phyloP scores from a whole-genome alignment of 2,113 vertebrate genomes.

The Lamprologus ornatipinnis region DNA sequence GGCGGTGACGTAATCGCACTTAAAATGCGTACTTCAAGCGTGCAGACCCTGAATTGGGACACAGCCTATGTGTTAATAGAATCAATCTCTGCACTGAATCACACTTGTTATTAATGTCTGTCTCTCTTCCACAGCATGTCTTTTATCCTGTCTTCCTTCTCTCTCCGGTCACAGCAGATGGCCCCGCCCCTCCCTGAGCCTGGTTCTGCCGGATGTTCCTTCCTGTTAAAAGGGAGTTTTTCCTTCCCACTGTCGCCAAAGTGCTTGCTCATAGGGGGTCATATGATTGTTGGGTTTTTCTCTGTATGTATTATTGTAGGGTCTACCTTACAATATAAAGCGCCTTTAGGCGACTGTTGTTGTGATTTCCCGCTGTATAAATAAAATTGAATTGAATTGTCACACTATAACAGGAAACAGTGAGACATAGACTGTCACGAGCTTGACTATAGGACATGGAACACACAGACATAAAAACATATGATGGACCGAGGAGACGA shows the following conservation, averaged over 20 bases:
- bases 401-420: not conserved
- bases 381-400: not conserved
- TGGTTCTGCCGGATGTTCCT: rapidly evolving
- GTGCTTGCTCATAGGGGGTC: not conserved
- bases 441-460: not conserved
- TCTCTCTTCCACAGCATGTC: not conserved
- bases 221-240: not conserved
- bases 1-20: too few relatives aligned
- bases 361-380: not conserved
- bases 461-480: not conserved
- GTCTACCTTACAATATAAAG: not conserved
- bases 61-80: not conserved
- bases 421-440: not conserved
- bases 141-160: not conserved
- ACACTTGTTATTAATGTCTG: rapidly evolving
- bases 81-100: not conserved
- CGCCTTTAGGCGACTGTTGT: not conserved
- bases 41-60: too few relatives aligned
- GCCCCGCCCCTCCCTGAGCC: not conserved
- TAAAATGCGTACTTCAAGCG: too few relatives aligned
- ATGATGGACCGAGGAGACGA: not conserved
- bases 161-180: not conserved
- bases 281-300: not conserved
- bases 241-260: rapidly evolving
- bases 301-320: not conserved